Conservation (phyloP, 2,113 vertebrate genomes). For the Petroica traversi region DNA sequence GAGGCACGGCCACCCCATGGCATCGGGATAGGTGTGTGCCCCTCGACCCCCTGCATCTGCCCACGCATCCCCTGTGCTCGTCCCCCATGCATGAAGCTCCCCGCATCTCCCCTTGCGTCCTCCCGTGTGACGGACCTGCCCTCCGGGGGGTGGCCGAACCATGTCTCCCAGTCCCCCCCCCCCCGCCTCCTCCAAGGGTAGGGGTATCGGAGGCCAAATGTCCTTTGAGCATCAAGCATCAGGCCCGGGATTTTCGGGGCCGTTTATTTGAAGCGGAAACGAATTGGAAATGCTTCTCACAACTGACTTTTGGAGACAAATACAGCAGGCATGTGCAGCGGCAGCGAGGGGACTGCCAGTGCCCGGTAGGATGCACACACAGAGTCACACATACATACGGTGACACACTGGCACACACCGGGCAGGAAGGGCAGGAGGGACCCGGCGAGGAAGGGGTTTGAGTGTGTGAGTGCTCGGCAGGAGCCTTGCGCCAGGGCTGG, state of each 20-base stretch:
- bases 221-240: constrained; percentile 49
- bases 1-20: neutral
- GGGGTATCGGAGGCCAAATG: neutral
- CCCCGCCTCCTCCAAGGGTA: neutral
- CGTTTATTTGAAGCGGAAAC: constrained; percentile 75
- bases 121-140: neutral
- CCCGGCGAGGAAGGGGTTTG: neutral
- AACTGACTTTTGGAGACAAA: constrained; percentile 41
- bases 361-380: neutral
- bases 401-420: neutral
- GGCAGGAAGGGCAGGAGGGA: neutral
- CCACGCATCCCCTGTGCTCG: neutral
- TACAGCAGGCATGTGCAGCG: neutral
- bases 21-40: neutral
- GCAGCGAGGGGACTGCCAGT: neutral
- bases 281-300: constrained; percentile 75
- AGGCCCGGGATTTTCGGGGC: constrained; percentile 66
- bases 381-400: neutral
- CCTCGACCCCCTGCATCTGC: neutral
- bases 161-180: neutral
- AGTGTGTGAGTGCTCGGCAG: neutral
- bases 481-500: neutral
- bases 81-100: neutral
- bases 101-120: neutral
- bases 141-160: neutral